Evolutionary conservation across 2,113 vertebrate species (phyloP).

Genomic region (Brienomyrus brachyistius): DNA sequence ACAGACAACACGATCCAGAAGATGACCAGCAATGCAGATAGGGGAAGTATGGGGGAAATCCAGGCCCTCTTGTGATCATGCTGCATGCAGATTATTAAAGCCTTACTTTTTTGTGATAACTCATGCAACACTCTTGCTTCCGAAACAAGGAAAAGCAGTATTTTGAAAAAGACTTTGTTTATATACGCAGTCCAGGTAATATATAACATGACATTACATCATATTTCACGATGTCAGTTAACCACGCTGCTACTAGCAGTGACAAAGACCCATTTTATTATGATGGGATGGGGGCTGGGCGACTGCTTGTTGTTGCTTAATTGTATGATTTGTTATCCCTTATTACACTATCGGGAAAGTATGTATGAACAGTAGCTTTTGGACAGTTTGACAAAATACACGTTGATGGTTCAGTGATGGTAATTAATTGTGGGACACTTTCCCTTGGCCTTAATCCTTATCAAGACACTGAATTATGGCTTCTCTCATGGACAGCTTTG

Average conservation of each 20-base stretch:
- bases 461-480: background rate
- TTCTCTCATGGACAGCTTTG: background rate
- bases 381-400: background rate
- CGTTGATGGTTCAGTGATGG: background rate
- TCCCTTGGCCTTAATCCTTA: background rate
- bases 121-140: background rate
- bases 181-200: background rate
- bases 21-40: constrained; percentile 12
- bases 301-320: background rate
- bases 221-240: background rate
- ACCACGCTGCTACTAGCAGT: background rate
- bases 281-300: background rate
- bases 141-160: background rate
- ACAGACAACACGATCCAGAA: background rate
- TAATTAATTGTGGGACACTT: background rate
- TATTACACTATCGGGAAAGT: background rate
- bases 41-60: background rate
- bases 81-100: background rate
- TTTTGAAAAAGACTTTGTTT: background rate
- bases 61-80: background rate
- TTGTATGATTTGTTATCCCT: background rate
- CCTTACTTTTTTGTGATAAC: background rate
- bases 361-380: background rate
- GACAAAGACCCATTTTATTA: constrained; percentile 1
- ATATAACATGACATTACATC: background rate